Conservation (phyloP, 2,888 invertebrate species). For the Heliothis peltigera region DNA sequence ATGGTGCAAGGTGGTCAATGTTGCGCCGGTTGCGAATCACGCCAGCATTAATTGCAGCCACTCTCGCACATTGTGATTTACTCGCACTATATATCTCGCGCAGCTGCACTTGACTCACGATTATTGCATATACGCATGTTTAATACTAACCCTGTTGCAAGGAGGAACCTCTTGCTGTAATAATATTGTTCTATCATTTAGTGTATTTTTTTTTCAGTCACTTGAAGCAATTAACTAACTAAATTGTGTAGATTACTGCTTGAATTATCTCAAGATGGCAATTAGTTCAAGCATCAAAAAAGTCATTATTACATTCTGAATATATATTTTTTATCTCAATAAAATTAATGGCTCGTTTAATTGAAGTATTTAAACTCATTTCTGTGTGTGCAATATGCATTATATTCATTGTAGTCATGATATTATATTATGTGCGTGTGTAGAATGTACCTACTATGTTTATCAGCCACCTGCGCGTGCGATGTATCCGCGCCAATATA, state of each 20-base stretch:
- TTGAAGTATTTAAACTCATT: slow-evolving; percentile 41
- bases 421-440: slow-evolving; percentile 32
- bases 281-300: slow-evolving; percentile 39
- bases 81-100: slow-evolving; percentile 74
- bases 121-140: slow-evolving; percentile 66
- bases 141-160: slow-evolving; percentile 45
- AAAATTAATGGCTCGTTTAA: slow-evolving; percentile 28
- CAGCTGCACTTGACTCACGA: slow-evolving; percentile 86
- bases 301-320: slow-evolving; percentile 27
- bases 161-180: slow-evolving; percentile 36
- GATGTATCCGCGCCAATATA: slow-evolving; percentile 34
- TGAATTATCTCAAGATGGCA: slow-evolving; percentile 8
- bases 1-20: slow-evolving; percentile 61
- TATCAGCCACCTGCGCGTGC: slow-evolving; percentile 48
- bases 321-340: slow-evolving; percentile 35
- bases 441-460: slow-evolving; percentile 32
- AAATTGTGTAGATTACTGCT: slow-evolving; percentile 10
- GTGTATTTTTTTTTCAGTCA: not conserved
- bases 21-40: slow-evolving; percentile 68
- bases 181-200: no score
- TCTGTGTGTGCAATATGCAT: slow-evolving; percentile 31
- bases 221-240: not conserved
- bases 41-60: slow-evolving; percentile 80
- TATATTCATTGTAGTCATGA: slow-evolving; percentile 39
- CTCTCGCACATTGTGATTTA: slow-evolving; percentile 81